A percentile compares a stretch with the other conserved stretches of the same genome.
These are phyloP conservation scores for Varanus salvator DNA, from an alignment of 2,113 vertebrate genomes.

Conservation along the genomic window DNA sequence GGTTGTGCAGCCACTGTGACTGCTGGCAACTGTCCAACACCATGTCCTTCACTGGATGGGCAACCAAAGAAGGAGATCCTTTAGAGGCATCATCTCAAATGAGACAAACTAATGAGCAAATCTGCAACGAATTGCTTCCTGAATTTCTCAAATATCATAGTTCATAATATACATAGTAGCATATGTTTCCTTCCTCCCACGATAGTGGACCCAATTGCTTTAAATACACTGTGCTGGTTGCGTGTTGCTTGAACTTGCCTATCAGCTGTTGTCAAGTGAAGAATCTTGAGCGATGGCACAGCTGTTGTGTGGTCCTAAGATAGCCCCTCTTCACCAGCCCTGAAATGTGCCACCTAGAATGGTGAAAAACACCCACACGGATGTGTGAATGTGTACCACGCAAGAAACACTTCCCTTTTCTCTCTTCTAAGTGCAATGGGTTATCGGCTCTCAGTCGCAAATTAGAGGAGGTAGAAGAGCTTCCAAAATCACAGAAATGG, in stretches of 20 bases:
- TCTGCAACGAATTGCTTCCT: background rate
- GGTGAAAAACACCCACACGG: background rate
- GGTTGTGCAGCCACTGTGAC: background rate
- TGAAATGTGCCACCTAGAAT: background rate
- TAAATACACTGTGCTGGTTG: background rate
- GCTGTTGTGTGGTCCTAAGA: background rate
- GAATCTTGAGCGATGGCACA: background rate
- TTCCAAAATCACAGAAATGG: too few relatives aligned
- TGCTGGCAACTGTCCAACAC: background rate
- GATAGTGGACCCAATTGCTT: background rate
- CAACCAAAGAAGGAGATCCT: background rate
- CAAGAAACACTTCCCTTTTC: background rate
- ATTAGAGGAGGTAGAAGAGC: background rate
- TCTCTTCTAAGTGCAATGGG: background rate
- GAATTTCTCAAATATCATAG: background rate
- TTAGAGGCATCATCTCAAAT: background rate
- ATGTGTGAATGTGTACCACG: background rate
- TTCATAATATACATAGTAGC: background rate
- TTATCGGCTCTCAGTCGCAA: background rate
- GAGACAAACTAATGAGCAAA: slow-evolving; percentile 9
- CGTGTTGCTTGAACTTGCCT: background rate
- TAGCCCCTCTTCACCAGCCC: background rate
- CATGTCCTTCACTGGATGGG: background rate
- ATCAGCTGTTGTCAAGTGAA: background rate
- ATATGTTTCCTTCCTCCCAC: too few relatives aligned